A percentile compares a stretch with the other conserved stretches of the same genome.
phyloP scores from a whole-genome alignment of 2,888 invertebrate genomes.

The Plebejus argus region DNA sequence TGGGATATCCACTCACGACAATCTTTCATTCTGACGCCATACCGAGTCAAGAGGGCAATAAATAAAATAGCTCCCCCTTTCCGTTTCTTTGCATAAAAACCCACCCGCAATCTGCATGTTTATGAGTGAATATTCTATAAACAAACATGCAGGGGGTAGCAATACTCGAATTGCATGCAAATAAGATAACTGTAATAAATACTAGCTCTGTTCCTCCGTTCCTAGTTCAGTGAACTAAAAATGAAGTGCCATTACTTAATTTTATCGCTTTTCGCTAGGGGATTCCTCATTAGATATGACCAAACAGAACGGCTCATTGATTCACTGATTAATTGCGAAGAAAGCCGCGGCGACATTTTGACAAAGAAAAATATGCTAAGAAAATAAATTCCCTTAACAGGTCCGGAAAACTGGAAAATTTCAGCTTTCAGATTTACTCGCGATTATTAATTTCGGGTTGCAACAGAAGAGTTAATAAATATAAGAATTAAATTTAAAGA shows the following conservation, averaged over 20 bases:
- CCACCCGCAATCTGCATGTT: conserved; percentile 80
- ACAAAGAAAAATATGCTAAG: conserved; percentile 52
- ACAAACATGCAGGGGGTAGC: conserved; percentile 65
- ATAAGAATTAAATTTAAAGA: no score
- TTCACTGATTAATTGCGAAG: conserved; percentile 76
- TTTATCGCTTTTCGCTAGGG: conserved; percentile 55
- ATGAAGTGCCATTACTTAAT: conserved; percentile 34
- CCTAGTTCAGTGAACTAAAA: conserved; percentile 56
- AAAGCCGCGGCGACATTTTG: conserved; percentile 71
- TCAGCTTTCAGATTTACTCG: conserved; percentile 23
- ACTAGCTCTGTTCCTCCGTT: conserved; percentile 57
- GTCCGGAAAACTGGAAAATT: conserved; percentile 27
- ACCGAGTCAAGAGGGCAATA: conserved; percentile 76
- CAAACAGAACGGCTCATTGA: conserved; percentile 79
- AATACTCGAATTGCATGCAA: conserved; percentile 78
- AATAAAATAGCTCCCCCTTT: conserved; percentile 76
- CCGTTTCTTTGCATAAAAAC: conserved; percentile 77
- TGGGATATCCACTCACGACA: conserved; percentile 55
- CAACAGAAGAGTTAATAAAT: neutral
- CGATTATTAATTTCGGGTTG: neutral
- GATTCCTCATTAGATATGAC: conserved; percentile 73
- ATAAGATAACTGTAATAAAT: conserved; percentile 77
- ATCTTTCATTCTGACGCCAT: conserved; percentile 65
- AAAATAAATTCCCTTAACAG: conserved; percentile 46
- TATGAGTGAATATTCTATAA: conserved; percentile 80